Base-by-base conservation (phyloP, 2,113 vertebrate species). In the Cairina moschata region DNA sequence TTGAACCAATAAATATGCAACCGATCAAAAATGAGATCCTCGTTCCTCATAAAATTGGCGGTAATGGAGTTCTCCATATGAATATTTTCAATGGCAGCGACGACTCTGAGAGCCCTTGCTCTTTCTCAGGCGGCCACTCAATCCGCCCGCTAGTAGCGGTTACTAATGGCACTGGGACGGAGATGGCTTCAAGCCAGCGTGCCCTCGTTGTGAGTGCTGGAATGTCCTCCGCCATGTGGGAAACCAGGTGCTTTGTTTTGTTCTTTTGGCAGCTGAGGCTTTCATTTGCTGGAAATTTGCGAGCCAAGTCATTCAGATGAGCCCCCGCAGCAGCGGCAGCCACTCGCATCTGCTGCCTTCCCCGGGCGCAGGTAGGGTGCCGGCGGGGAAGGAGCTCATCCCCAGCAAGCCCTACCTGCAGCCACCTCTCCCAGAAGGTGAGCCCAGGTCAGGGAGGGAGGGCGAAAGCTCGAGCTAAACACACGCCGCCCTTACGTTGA, bases 11-110 rank as follows among this genome's bases (percentile, higher is more conserved):
- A 96, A 97, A 96, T 95, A 97, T 96, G 92, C 94, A 97, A 96
- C 97, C 94, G 95, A 97, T 96, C 96, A 95, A 96, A 48, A 83
- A 96, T 71, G 90, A 95, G 94, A 92, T 88, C 96, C 91, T 97
- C 96, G 95, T 93, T 97, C 96, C 95, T 96, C 94, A 94, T 77
- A 96, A 94, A 98, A 97, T 82, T 94, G 95, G 91, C 96, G 97
- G 96, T 92, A 97, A 97, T 82, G 44, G 67, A 92, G 86, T 91
- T 96, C 84, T 93, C 93, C 91, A 82, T 91, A 91, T 71, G 89
- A 95, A 81, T 97, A 91, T 96, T 97, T 96, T 91, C 97, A 97
- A 87, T 94, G 94, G 92, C 97, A 97, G 68, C 93, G 90, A 96
- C 96, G 93, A 97, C 87, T 92, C 76, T 91, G 93, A 95, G 97